Percentiles rank a stretch among this genome's conserved stretches.
These are phyloP conservation scores for Ptiloglossa arizonensis DNA, from an alignment of 1,140 invertebrate species.

Conservation along the genomic window DNA sequence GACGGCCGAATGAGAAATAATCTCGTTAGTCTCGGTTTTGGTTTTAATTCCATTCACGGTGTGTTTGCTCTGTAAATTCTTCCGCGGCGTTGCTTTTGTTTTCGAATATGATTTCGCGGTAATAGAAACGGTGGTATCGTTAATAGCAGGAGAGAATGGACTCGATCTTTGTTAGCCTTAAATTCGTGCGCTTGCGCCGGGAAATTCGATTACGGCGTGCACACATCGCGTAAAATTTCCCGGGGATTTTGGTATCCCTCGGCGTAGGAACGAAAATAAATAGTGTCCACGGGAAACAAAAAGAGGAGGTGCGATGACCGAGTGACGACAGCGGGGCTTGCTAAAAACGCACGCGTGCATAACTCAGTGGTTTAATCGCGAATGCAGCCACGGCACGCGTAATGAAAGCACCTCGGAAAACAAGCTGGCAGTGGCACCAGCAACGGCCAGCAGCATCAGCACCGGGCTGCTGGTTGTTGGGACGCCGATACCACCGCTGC, in stretches of 20 bases:
- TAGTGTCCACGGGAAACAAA: constrained; percentile 35
- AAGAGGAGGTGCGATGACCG: constrained; percentile 46
- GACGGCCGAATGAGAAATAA: no score
- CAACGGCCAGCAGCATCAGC: constrained; percentile 23
- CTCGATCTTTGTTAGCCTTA: not conserved
- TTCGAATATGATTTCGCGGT: not conserved
- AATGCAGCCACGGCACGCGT: constrained; percentile 70
- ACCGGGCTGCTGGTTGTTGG: constrained; percentile 37
- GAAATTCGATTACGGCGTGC: constrained; percentile 14
- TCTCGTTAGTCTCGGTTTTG: not conserved
- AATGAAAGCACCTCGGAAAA: constrained; percentile 79
- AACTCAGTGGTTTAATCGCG: constrained; percentile 79
- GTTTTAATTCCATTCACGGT: not conserved
- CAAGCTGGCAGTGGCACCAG: constrained; percentile 56
- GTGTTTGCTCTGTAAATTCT: not conserved
- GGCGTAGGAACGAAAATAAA: constrained; percentile 41
- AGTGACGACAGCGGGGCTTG: constrained; percentile 59
- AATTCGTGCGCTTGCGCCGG: not conserved
- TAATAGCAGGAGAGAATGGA: not conserved
- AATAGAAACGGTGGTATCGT: not conserved
- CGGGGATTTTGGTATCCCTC: constrained; percentile 5
- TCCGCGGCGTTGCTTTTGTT: not conserved
- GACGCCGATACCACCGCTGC: constrained; percentile 55
- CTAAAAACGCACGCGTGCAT: constrained; percentile 77
- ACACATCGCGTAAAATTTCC: constrained; percentile 33